phyloP scores from a whole-genome alignment of 2,113 vertebrate genomes.

The Mellivora capensis region DNA sequence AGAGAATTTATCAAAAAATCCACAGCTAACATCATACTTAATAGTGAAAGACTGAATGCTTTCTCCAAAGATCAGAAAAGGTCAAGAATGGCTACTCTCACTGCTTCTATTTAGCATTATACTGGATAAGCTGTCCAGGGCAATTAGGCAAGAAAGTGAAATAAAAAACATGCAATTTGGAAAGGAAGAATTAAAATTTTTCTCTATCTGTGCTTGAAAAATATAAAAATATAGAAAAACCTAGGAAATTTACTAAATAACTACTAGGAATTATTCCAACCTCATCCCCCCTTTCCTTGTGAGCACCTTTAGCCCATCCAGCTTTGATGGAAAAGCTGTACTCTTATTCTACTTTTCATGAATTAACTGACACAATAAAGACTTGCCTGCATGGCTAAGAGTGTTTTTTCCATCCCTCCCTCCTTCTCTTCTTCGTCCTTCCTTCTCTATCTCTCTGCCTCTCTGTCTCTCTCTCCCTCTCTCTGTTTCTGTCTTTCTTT shows the following conservation, averaged over 20 bases:
- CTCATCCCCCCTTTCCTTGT: rapidly evolving
- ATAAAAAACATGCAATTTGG: not conserved
- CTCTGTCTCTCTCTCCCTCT: no score
- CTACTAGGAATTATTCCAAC: not conserved
- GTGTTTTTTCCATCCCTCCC: not conserved
- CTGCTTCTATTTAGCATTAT: not conserved
- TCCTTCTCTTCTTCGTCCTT: no score
- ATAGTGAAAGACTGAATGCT: not conserved
- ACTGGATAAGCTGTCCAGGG: not conserved
- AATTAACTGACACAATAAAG: not conserved
- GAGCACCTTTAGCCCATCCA: not conserved
- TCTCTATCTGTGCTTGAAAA: not conserved
- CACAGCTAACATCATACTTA: not conserved
- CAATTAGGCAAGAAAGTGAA: not conserved
- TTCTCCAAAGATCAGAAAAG: not conserved
- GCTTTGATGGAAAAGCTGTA: not conserved
- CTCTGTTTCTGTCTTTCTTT: rapidly evolving
- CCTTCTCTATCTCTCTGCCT: rapidly evolving
- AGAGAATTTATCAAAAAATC: not conserved
- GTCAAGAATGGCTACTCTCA: not conserved
- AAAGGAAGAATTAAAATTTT: not conserved
- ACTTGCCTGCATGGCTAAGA: not conserved
- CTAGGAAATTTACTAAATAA: not conserved
- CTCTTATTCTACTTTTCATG: not conserved
- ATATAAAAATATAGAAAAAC: not conserved